Conservation (phyloP, 2,888 invertebrate genomes). For the Leucozona laternaria region DNA sequence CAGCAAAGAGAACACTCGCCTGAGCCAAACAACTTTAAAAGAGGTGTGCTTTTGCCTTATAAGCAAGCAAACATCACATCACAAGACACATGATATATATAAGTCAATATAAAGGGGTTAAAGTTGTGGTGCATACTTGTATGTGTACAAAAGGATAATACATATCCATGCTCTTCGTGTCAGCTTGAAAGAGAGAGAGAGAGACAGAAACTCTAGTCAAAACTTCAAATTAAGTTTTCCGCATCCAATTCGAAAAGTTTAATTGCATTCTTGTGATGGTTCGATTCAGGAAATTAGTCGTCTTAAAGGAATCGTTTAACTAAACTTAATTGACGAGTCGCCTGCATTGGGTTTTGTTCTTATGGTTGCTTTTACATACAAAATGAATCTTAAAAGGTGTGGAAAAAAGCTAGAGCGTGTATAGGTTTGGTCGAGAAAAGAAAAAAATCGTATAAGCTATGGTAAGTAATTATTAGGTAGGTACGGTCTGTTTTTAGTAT, state of each 20-base stretch:
- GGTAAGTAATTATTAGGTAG: too few species aligned
- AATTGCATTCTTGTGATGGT: conserved; percentile 67
- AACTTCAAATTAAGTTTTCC: conserved; percentile 68
- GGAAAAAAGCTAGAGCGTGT: too few species aligned
- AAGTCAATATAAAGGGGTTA: not conserved
- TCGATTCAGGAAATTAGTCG: conserved; percentile 70
- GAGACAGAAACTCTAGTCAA: conserved; percentile 12
- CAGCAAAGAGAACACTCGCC: conserved; percentile 46
- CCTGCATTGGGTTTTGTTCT: not conserved
- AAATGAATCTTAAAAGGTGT: too few species aligned
- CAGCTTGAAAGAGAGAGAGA: not conserved
- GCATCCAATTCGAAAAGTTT: conserved; percentile 73
- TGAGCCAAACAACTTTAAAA: conserved; percentile 22
- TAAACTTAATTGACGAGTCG: conserved; percentile 36
- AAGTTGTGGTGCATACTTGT: not conserved
- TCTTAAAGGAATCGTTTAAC: conserved; percentile 44
- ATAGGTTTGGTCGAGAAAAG: too few species aligned
- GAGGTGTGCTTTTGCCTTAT: conserved; percentile 2
- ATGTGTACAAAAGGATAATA: conserved; percentile 55
- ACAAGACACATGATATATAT: conserved; percentile 23
- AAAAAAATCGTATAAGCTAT: too few species aligned
- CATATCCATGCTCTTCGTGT: conserved; percentile 40
- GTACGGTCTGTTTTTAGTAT: too few species aligned
- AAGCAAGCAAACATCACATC: conserved; percentile 27
- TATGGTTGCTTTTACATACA: not conserved